A percentile compares a stretch with the other conserved stretches of the same genome.
phyloP scores from a whole-genome alignment of 2,888 invertebrate genomes.

The Melolontha melolontha region DNA sequence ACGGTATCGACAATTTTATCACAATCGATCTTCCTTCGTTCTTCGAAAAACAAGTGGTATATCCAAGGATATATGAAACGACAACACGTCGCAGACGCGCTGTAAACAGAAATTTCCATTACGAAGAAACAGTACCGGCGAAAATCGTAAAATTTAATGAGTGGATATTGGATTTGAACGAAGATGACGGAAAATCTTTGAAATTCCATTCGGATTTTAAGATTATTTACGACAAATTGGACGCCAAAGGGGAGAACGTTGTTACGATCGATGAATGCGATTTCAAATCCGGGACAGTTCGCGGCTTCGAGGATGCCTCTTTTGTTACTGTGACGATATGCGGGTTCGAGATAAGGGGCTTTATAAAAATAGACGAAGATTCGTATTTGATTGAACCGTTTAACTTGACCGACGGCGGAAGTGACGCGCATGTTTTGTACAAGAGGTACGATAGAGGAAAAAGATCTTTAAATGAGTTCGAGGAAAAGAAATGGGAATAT shows the following conservation, averaged over 20 bases:
- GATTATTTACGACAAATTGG: slow-evolving; percentile 50
- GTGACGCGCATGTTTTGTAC: slow-evolving; percentile 29
- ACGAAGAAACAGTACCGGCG: slow-evolving; percentile 50
- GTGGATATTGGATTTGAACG: slow-evolving; percentile 56
- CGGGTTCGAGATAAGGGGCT: slow-evolving; percentile 54
- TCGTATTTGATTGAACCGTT: slow-evolving; percentile 57
- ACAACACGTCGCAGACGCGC: slow-evolving; percentile 49
- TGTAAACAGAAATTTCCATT: slow-evolving; percentile 51
- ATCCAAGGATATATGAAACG: slow-evolving; percentile 52
- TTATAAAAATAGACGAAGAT: slow-evolving; percentile 54
- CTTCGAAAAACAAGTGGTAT: slow-evolving; percentile 46
- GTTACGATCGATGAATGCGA: slow-evolving; percentile 50
- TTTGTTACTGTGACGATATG: slow-evolving; percentile 58
- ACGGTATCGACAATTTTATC: too few relatives aligned
- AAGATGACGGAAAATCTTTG: slow-evolving; percentile 50
- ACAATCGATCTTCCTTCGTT: not conserved
- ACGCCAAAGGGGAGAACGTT: slow-evolving; percentile 42
- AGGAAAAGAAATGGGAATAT: slow-evolving; percentile 48
- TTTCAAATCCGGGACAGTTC: slow-evolving; percentile 56
- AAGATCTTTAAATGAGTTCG: slow-evolving; percentile 1
- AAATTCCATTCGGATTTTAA: slow-evolving; percentile 51
- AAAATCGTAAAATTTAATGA: slow-evolving; percentile 56
- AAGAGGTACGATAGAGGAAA: slow-evolving; percentile 27
- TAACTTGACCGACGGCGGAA: slow-evolving; percentile 44
- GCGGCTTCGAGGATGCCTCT: slow-evolving; percentile 53